These are phyloP conservation scores for Lucilia sericata DNA, from an alignment of 1,140 invertebrate species.

Conservation along the genomic window DNA sequence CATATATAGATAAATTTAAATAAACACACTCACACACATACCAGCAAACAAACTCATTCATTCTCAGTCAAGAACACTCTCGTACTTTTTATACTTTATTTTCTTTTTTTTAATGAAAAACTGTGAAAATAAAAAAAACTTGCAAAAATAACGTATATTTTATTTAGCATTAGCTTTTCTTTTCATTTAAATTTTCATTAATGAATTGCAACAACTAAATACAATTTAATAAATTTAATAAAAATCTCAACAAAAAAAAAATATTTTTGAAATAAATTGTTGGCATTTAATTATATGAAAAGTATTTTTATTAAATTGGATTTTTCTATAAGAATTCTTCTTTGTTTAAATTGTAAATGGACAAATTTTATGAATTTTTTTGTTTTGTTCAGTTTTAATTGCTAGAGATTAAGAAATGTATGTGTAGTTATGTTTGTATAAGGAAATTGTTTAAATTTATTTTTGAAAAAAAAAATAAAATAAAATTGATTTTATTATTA, in stretches of 20 bases:
- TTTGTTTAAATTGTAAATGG: too few species aligned
- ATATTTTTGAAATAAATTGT: neutral
- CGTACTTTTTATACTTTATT: neutral
- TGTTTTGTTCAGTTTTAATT: too few species aligned
- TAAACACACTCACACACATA: neutral
- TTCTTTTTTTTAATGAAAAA: neutral
- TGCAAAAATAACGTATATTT: neutral
- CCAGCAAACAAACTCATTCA: neutral
- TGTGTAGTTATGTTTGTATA: too few species aligned
- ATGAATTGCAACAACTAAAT: neutral
- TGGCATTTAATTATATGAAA: too few species aligned
- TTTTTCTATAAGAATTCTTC: too few species aligned
- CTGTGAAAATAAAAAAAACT: neutral
- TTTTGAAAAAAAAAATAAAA: too few species aligned
- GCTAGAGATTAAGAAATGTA: too few species aligned
- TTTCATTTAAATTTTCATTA: constrained; percentile 23
- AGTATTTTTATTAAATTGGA: too few species aligned
- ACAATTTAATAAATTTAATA: constrained; percentile 14
- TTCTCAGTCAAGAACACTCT: neutral
- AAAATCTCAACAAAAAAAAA: neutral
- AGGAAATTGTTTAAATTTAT: too few species aligned
- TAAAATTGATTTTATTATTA: too few species aligned
- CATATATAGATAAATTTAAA: neutral
- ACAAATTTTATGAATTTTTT: too few species aligned
- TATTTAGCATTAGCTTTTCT: neutral